Base-by-base conservation (phyloP, 2,888 invertebrate genomes). In the Malacosoma neustria region DNA sequence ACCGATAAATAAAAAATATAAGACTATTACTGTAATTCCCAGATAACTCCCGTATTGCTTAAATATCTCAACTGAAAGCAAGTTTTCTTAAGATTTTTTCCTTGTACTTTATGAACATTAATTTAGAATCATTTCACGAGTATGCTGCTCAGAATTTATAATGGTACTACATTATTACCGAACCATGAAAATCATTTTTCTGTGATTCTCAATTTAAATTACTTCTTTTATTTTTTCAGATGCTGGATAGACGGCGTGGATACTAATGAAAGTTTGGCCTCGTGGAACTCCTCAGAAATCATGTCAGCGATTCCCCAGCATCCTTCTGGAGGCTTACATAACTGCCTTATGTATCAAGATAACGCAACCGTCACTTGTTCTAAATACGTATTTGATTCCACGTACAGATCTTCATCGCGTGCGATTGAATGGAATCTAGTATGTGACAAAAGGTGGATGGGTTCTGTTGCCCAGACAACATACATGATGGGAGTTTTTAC, bases 401-500 rank as follows among this genome's bases (percentile, higher is more conserved):
- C 89, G 0, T 93, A 93, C 57, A 91, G 92, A 48, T 71, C 89
- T 39, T 89, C 91, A 0, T 93, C 94, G 0, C 88, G 92, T 35
- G 90, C 90, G 5, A 93, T 94, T 11, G 94, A 96, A 68, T 95
- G 95, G 95, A 79, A 91, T 60, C 89, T 95, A 36, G 93, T 95
- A 1, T 96, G 96, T 61, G 89, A 91, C 45, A 80, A 87, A 41
- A 85, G 93, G 46, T 95, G 94, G 94, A 91, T 91, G 90, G 92
- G 93, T 1, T 92, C 95, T 1, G 66, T 93, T 12, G 92, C 93
- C 0, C 95, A 95, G 63, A 90, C 92, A 3, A 62, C 87, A 32
- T 93, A 91, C 63, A 95, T 96, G 95, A 86, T 95, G 52, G 96
- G 96, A 11, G 94, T 94, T 3, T 94, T 95, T 57, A 89, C 91